These are phyloP conservation scores for Arremon brunneinucha DNA, from an alignment of 2,797 vertebrate genomes.

Conservation along the genomic window DNA sequence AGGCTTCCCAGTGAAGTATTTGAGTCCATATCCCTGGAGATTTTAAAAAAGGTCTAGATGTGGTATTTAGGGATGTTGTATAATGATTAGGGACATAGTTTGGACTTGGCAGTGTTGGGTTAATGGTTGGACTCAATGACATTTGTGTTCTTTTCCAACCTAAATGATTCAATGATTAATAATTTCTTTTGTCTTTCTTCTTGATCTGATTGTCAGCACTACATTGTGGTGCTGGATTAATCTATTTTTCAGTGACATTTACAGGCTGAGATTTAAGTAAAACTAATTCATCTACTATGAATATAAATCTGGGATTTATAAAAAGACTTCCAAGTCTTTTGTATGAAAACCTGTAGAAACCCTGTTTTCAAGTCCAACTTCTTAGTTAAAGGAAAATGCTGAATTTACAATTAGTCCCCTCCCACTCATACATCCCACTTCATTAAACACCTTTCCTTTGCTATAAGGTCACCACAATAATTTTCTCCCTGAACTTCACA, in stretches of 20 bases:
- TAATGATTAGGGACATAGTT: background rate
- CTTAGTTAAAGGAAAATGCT: background rate
- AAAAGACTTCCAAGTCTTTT: background rate
- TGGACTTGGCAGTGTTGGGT: background rate
- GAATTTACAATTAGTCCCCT: constrained; percentile 38
- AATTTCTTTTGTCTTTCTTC: background rate
- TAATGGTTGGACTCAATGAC: rapidly evolving
- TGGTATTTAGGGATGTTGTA: background rate
- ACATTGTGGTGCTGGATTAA: background rate
- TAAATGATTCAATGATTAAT: background rate
- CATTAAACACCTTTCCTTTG: constrained; percentile 23
- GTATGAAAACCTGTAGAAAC: background rate
- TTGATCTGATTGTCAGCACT: background rate
- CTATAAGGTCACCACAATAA: background rate
- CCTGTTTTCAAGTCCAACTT: background rate
- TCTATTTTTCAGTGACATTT: constrained; percentile 40
- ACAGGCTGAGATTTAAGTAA: background rate
- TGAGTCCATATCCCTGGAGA: background rate
- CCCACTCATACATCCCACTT: background rate
- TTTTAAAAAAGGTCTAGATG: background rate
- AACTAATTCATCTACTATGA: background rate
- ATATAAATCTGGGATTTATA: background rate
- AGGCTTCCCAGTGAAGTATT: background rate
- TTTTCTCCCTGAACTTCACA: background rate
- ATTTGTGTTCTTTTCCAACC: background rate